Conservation (phyloP, 53 echinoderm and acorn worm genomes). For the Paelopatides confundens region DNA sequence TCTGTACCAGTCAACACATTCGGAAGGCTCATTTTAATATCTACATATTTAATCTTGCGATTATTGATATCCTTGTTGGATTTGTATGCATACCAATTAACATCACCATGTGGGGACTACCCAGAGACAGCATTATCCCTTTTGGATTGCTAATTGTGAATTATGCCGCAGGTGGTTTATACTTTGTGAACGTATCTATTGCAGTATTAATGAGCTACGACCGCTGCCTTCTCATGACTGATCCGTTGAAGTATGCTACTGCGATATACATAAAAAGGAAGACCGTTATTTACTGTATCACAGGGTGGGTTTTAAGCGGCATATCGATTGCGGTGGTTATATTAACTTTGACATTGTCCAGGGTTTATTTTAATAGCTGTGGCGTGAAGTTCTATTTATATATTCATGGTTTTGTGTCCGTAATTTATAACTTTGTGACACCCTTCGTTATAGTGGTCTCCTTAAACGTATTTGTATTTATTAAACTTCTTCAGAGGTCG, state of each 20-base stretch:
- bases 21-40: neutral
- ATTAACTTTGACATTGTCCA: neutral
- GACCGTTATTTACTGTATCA: neutral
- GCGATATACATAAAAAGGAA: neutral
- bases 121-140: neutral
- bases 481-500: neutral
- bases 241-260: neutral
- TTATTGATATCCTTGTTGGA: neutral
- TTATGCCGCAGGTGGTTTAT: neutral
- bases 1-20: neutral
- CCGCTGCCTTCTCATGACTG: neutral
- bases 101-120: neutral
- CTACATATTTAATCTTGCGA: conserved; percentile 23
- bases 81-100: neutral
- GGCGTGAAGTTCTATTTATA: neutral
- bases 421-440: neutral
- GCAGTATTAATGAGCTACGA: conserved; percentile 3
- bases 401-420: neutral
- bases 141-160: neutral
- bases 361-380: neutral
- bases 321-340: neutral
- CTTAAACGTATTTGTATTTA: neutral
- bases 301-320: neutral
- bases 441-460: neutral
- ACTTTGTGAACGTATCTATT: neutral